phyloP scores from a whole-genome alignment of 1,140 invertebrate species.

The Aporrectodea caliginosa region DNA sequence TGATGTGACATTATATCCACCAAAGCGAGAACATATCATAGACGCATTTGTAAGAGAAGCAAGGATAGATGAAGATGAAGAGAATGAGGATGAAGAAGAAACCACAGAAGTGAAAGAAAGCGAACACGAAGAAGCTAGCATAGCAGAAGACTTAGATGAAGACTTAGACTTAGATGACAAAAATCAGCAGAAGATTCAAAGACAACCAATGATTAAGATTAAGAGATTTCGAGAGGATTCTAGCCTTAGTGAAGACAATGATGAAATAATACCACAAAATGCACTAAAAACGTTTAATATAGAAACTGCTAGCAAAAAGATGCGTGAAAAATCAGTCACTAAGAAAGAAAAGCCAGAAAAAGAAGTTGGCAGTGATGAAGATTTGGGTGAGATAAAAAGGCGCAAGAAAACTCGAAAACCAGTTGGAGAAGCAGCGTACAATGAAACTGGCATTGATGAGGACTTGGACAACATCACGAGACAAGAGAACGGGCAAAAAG shows the following conservation, averaged over 20 bases:
- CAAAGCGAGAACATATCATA: too few relatives aligned
- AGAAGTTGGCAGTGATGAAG: too few relatives aligned
- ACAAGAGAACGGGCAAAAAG: neutral
- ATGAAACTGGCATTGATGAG: neutral
- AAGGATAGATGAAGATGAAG: neutral
- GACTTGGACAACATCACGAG: neutral
- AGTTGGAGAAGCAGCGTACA: too few relatives aligned
- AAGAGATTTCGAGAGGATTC: neutral
- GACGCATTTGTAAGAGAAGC: too few relatives aligned
- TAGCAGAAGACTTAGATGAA: too few relatives aligned
- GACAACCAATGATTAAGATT: neutral
- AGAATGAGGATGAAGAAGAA: neutral
- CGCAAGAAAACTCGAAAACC: neutral
- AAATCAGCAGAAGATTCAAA: neutral
- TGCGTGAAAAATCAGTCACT: neutral
- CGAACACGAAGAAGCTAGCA: neutral
- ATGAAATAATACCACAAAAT: too few relatives aligned
- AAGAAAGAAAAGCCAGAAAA: neutral
- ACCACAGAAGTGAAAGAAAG: too few relatives aligned
- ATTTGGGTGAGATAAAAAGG: too few relatives aligned
- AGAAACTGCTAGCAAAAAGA: neutral
- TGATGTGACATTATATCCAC: too few relatives aligned
- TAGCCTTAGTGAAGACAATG: too few relatives aligned
- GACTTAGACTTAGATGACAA: neutral
- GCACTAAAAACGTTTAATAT: neutral